phyloP scores from a whole-genome alignment of 2,797 vertebrate genomes.

The Pantherophis alleghaniensis region DNA sequence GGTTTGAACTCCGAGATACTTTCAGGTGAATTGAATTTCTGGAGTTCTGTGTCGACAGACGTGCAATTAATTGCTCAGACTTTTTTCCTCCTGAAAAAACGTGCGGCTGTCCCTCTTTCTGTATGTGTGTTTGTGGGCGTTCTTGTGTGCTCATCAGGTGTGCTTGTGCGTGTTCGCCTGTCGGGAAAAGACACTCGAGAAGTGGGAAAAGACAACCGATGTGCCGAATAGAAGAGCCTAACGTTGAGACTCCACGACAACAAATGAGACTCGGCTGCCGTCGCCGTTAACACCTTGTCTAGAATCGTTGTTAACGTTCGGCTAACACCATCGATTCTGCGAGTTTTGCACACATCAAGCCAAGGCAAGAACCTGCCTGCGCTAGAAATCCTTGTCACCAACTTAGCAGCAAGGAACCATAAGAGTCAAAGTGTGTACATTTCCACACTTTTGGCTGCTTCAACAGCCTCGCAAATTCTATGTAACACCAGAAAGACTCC shows the following conservation, averaged over 20 bases:
- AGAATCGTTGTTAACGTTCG: constrained; percentile 3
- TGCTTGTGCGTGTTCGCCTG: not conserved
- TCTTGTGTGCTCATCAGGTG: not conserved
- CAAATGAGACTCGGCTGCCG: not conserved
- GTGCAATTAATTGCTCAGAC: too few species aligned
- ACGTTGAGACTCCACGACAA: not conserved
- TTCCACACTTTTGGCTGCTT: not conserved
- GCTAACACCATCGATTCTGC: rapidly evolving
- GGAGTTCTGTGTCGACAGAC: not conserved
- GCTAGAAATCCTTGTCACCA: not conserved
- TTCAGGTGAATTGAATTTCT: not conserved
- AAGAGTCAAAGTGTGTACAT: not conserved
- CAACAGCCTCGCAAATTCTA: constrained; percentile 6
- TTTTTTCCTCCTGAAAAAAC: not conserved
- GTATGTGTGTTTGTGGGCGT: not conserved
- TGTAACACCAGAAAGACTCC: not conserved
- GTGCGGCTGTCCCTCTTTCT: not conserved
- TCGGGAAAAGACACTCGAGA: not conserved
- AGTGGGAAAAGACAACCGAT: not conserved
- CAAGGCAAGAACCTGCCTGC: not conserved
- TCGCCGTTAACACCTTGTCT: not conserved
- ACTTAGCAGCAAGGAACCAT: constrained; percentile 31
- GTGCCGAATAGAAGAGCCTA: not conserved
- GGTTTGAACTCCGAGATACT: not conserved
- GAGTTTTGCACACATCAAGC: not conserved